Conservation (phyloP, 2,113 vertebrate genomes). For the Proterorhinus semilunaris region DNA sequence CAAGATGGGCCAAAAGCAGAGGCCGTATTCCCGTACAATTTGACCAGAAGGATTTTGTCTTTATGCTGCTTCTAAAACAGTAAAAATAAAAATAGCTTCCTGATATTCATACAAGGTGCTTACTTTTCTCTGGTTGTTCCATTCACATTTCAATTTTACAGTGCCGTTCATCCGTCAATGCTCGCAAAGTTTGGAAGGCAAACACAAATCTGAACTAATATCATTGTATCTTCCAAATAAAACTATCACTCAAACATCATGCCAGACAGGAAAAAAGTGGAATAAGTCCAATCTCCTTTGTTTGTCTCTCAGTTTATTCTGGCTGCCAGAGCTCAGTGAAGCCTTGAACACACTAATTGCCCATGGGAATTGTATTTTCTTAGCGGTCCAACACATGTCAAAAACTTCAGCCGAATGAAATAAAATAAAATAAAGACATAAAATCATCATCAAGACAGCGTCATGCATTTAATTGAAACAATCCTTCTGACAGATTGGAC, state of each 20-base stretch:
- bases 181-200: too few species aligned
- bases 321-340: constrained; percentile 47
- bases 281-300: constrained; percentile 26
- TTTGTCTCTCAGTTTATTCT: constrained; percentile 33
- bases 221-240: too few species aligned
- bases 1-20: too few species aligned
- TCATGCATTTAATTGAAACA: constrained; percentile 58
- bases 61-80: too few species aligned
- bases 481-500: constrained; percentile 17
- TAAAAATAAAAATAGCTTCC: too few species aligned
- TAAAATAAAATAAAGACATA: constrained; percentile 10
- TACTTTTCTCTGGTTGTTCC: too few species aligned
- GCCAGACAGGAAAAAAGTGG: background rate
- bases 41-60: too few species aligned
- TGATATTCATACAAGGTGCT: too few species aligned
- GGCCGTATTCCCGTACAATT: too few species aligned
- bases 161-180: too few species aligned
- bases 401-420: constrained; percentile 23
- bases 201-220: too few species aligned
- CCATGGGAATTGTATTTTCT: constrained; percentile 54
- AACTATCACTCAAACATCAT: background rate
- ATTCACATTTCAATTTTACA: too few species aligned
- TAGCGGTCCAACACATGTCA: constrained; percentile 37
- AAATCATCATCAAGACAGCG: background rate
- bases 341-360: constrained; percentile 64